Base-by-base conservation (phyloP, 2,113 vertebrate species). In the Cisticola juncidis region DNA sequence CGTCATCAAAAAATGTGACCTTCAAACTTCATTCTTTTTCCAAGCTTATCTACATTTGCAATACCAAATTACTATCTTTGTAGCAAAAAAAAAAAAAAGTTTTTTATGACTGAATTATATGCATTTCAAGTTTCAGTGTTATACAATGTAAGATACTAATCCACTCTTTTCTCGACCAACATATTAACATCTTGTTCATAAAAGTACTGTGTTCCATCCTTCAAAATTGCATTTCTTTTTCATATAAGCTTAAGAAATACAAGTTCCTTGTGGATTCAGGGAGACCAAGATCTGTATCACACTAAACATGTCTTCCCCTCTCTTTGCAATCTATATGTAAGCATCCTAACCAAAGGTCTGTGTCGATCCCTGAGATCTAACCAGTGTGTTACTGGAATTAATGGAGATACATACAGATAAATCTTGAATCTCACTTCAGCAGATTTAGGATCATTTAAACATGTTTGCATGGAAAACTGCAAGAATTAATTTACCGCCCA, bases 101-200 rank as follows among this genome's bases (percentile, higher is more conserved):
- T 2, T 25, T 53, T 97, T 90, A 81, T 73, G 57, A 91, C 60
- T 68, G 72, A 91, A 65, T 66, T 51, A 72, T 38, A 86, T 11
- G 14, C 35, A 66, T 91, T 96, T 92, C 26, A 87, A 56, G 24
- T 79, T 40, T 73, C 33, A 51, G 35, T 22, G 36, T 8, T 68
- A 42, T 5, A 94, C 91, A 95, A n/a, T 18, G 5, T 84, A 93
- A 89, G 31, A 92, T 25, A 73, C 57, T 88, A 85, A 81, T 58
- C 73, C 8, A 5, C 8, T 36, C 20, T 77, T 58, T 84, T 76
- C 33, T 44, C 26, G 29, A 82, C 57, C 1, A 2, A 48, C 35
- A 68, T 17, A 54, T 94, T 94, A 79, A 86, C 42, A 69, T 90
- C 68, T 56, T 77, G 72, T 86, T 87, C 51, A 12, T 72, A 97